These are phyloP conservation scores for Ochotona princeps DNA, from an alignment of 2,113 vertebrate genomes.

Conservation along the genomic window DNA sequence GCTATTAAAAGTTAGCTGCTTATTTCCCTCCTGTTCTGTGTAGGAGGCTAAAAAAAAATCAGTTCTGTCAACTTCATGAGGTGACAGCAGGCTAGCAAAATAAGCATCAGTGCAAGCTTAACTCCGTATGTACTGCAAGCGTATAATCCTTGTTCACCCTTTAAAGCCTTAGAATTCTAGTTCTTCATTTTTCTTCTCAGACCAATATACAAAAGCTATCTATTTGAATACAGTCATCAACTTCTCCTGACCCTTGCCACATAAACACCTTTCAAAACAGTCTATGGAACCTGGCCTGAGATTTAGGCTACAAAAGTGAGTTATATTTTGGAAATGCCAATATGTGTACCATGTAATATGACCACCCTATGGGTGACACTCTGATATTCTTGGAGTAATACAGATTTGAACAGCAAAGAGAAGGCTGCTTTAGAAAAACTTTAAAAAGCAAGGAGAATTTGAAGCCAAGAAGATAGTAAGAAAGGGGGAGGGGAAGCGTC, in stretches of 20 bases:
- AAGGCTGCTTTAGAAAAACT: conserved; percentile 65
- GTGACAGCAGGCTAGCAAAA: conserved; percentile 47
- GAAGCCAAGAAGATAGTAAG: conserved; percentile 62
- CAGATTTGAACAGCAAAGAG: conserved; percentile 56
- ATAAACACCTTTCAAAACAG: conserved; percentile 14
- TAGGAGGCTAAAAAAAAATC: conserved; percentile 22
- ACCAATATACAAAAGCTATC: conserved; percentile 11
- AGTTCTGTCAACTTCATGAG: conserved; percentile 59
- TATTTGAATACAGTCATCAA: conserved; percentile 26
- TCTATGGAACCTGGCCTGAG: conserved; percentile 25
- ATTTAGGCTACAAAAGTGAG: neutral
- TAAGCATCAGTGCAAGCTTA: conserved; percentile 23
- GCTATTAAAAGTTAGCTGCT: conserved; percentile 62
- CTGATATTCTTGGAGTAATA: conserved; percentile 48
- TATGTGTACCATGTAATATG: conserved; percentile 35
- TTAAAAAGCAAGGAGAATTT: conserved; percentile 64
- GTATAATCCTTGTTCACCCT: conserved; percentile 39
- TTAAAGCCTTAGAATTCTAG: conserved; percentile 57
- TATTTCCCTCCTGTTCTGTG: conserved; percentile 34
- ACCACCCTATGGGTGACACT: conserved; percentile 43
- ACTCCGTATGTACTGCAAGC: neutral
- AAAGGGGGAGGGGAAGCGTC: conserved; percentile 59
- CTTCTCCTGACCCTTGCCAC: neutral
- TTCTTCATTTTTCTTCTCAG: conserved; percentile 50
- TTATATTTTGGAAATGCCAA: conserved; percentile 57